Base-by-base conservation (phyloP, 2,888 invertebrate species). In the Scaptomyza parva region DNA sequence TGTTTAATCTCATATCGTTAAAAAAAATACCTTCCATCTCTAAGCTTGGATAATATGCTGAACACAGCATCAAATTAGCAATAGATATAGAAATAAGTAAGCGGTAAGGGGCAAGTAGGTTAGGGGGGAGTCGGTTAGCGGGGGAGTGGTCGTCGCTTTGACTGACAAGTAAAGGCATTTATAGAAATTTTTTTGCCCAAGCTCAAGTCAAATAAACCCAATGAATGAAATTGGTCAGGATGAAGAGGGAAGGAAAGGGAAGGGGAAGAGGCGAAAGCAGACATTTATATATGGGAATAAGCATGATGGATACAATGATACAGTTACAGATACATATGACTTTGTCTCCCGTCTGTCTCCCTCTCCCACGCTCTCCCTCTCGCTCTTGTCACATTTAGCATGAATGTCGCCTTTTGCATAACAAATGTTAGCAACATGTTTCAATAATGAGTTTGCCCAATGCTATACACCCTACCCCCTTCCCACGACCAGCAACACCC, bases 341-440 rank as follows among this genome's bases (percentile, higher is more conserved):
- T 20, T 6, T n/a, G 59, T 43, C 47, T 50, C 9, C 28, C 17
- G 6, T 9, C 11, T 14, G 12, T 9, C 2, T 3, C 6, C 39
- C 8, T 0, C 17, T 9, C 6, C 17, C 24, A 1, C n/a, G 8
- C 14, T 7, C 6, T 6, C 30, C 9, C 1, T 0, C 18, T 6
- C 37, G 12, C 3, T 14, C 48, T 30, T 54, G 52, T 63, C 65
- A 47, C 76, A 78, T 70, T 71, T 70, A 61, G 66, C 77, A 66
- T 76, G 74, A 75, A 81, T 82, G 85, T 86, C 76, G 78, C 72
- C 71, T 79, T 37, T 80, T 77, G 87, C 85, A 79, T 86, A 84
- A 84, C 78, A 82, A 86, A 85, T 87, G 87, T 70, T 69, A 70
- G 78, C 78, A 86, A 70, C 84, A 87, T 85, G 85, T 85, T 87